These are phyloP conservation scores for Eupithecia vulgata DNA, from an alignment of 2,888 invertebrate species.

Conservation along the genomic window DNA sequence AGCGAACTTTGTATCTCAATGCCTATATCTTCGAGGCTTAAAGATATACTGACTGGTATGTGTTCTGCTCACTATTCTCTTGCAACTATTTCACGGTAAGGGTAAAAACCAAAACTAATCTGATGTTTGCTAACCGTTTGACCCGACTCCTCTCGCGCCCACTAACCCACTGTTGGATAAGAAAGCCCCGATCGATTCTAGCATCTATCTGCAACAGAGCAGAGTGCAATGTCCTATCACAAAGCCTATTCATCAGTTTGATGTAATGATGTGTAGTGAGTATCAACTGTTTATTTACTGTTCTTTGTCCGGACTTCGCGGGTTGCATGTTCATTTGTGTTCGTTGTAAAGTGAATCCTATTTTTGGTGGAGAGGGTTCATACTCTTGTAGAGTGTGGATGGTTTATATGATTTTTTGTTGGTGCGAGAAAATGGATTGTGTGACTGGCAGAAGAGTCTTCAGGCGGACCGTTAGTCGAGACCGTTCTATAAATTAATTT, in stretches of 20 bases:
- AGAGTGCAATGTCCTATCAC: conserved; percentile 69
- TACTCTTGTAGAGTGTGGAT: conserved; percentile 42
- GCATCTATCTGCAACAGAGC: conserved; percentile 56
- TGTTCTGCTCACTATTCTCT: conserved; percentile 56
- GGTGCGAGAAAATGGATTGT: conserved; percentile 54
- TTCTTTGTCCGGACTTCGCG: conserved; percentile 52
- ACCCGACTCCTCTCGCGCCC: conserved; percentile 74
- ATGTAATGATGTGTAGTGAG: conserved; percentile 80
- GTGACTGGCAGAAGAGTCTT: conserved; percentile 77
- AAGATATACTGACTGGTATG: background rate
- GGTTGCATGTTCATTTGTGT: conserved; percentile 53
- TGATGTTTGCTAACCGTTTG: conserved; percentile 79
- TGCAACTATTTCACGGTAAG: conserved; percentile 70
- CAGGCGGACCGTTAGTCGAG: conserved; percentile 73
- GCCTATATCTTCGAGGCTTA: background rate
- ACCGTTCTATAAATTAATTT: conserved; percentile 80
- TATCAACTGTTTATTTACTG: conserved; percentile 82
- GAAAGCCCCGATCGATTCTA: conserved; percentile 62
- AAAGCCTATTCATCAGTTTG: conserved; percentile 71
- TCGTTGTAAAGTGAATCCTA: conserved; percentile 52
- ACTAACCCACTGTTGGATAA: conserved; percentile 78
- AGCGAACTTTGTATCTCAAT: conserved; percentile 49
- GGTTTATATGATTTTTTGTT: conserved; percentile 47
- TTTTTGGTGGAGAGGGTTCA: conserved; percentile 40
- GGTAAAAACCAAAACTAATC: conserved; percentile 73